Conservation (phyloP, 1,140 invertebrate genomes). For the Arion vulgaris region DNA sequence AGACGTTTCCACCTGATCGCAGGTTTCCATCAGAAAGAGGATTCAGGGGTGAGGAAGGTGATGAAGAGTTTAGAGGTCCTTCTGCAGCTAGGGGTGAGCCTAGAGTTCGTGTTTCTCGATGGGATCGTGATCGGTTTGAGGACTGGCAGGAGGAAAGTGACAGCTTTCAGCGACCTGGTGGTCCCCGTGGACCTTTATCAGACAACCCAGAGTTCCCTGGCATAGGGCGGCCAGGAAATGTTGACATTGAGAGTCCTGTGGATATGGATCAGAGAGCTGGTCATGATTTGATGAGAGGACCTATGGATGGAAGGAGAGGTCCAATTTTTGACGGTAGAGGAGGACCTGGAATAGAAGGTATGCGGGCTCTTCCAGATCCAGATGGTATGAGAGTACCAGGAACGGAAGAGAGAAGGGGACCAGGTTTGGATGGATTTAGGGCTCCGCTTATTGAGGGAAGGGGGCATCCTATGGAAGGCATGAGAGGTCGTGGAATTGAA, state of each 20-base stretch:
- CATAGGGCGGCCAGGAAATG: not conserved
- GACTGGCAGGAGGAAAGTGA: constrained; percentile 11
- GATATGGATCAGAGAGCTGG: constrained; percentile 39
- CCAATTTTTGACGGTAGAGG: constrained; percentile 28
- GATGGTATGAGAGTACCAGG: constrained; percentile 14
- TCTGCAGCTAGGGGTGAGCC: not conserved
- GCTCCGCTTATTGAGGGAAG: constrained; percentile 19
- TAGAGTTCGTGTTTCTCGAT: not conserved
- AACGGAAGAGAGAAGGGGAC: constrained; percentile 34
- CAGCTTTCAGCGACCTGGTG: not conserved
- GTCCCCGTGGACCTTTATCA: not conserved
- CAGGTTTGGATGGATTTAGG: constrained; percentile 20
- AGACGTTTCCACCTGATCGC: constrained; percentile 6
- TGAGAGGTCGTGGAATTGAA: constrained; percentile 28
- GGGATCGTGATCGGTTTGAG: constrained; percentile 21
- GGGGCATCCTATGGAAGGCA: constrained; percentile 17
- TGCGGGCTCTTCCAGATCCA: not conserved
- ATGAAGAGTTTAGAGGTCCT: constrained; percentile 31
- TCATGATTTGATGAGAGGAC: not conserved
- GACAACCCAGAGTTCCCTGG: not conserved
- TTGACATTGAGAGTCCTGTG: constrained; percentile 9
- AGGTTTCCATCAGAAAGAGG: constrained; percentile 15
- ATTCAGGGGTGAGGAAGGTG: constrained; percentile 20
- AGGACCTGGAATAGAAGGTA: constrained; percentile 30
- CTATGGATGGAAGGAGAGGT: not conserved